Evolutionary conservation across 2,888 invertebrate genomes (phyloP), one percentile per base, ranked within the genome.

Genomic region (Sclerodermus sp.): DNA sequence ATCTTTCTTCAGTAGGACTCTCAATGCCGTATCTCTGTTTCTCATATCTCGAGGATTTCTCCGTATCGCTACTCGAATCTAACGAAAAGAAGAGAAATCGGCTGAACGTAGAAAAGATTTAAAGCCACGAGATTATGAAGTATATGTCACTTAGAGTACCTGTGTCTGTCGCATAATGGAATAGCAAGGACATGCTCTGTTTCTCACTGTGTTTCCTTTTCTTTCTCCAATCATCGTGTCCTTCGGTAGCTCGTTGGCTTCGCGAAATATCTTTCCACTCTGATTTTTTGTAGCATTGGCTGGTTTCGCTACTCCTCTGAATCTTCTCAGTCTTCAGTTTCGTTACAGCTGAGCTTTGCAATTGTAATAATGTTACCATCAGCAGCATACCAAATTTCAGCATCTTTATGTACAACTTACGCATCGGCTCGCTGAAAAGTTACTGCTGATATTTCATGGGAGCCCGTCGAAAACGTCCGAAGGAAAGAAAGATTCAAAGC

Each of bases 71-170:
- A 8, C 29, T 63, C 64, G 1, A 57, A 53, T 41, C 60, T 72
- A 15, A 65, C 66, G 32, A 75, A 58, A 14, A 57, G 57, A 52
- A 71, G 75, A 18, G 60, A 67, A 32, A 14, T 36, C n/a, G n/a
- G n/a, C n/a, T n/a, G n/a, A n/a, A n/a, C n/a, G 32, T 31, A 31
- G 12, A 12, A 31, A 31, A 12, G 9, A 12, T 31, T 12, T 31
- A 12, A 12, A 53, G 34, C 39, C 46, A n/a, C n/a, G n/a, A n/a
- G n/a, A n/a, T n/a, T n/a, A n/a, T n/a, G n/a, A n/a, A n/a, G n/a
- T n/a, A n/a, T n/a, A n/a, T n/a, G n/a, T n/a, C n/a, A n/a, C n/a
- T n/a, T n/a, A n/a, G n/a, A n/a, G 23, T 34, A 51, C 51, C 45
- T 1, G 23, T 13, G n/a, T 48, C 36, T 12, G 23, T 14, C 1